These are phyloP conservation scores for Cebus imitator DNA, from an alignment of 2,113 vertebrate genomes.

Conservation along the genomic window DNA sequence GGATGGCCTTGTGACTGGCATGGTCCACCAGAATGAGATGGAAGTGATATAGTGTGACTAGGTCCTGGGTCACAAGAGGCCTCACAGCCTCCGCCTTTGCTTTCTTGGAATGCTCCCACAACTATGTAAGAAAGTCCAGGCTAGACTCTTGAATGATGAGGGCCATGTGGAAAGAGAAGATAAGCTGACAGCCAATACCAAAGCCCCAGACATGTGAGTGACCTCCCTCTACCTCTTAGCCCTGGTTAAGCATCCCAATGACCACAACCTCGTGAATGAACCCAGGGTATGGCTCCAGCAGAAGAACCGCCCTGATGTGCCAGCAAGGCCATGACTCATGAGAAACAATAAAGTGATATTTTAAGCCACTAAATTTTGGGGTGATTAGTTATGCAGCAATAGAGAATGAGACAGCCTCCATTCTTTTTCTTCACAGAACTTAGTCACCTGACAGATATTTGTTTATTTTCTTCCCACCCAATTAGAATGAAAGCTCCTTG, in stretches of 20 bases:
- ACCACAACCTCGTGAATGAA: background rate
- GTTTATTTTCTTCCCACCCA: background rate
- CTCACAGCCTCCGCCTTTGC: background rate
- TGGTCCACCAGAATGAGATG: background rate
- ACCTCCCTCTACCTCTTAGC: background rate
- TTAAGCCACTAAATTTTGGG: background rate
- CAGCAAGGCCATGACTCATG: background rate
- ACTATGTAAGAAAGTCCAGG: background rate
- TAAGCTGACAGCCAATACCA: background rate
- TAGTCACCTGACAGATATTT: background rate
- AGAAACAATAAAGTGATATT: background rate
- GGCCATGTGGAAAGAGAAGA: background rate
- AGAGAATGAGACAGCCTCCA: background rate
- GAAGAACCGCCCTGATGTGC: background rate
- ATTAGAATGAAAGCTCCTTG: background rate
- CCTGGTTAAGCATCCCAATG: background rate
- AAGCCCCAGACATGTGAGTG: background rate
- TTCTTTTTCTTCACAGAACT: background rate
- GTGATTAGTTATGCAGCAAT: background rate
- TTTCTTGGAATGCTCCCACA: too few relatives aligned
- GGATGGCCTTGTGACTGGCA: background rate
- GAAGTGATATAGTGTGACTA: background rate
- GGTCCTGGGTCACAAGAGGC: background rate
- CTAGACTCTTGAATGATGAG: background rate
- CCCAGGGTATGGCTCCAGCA: background rate